Percentiles rank a stretch among this genome's conserved stretches.
These are phyloP conservation scores for Ophioninae sp. DNA, from an alignment of 2,888 invertebrate species.

Conservation along the genomic window DNA sequence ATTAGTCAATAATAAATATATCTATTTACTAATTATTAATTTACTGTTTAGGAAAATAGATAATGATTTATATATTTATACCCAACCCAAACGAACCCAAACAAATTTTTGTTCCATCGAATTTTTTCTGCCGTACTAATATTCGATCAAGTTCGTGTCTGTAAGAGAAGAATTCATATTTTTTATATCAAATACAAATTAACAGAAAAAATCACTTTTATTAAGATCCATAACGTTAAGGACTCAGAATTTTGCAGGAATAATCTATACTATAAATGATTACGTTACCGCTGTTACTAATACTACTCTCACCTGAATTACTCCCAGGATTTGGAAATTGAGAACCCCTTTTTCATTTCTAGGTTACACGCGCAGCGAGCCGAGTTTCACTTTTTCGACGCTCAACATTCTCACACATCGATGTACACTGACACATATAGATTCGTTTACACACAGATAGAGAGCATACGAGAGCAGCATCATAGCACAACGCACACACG, in stretches of 20 bases:
- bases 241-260: conserved; percentile 12
- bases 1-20: no score
- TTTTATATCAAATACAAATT: neutral
- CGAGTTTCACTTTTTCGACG: conserved; percentile 81
- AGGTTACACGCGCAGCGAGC: conserved; percentile 81
- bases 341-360: conserved; percentile 80
- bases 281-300: conserved; percentile 37
- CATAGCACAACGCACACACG: conserved; percentile 35
- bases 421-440: conserved; percentile 15
- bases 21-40: no score
- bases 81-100: no score
- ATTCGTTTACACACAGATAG: neutral
- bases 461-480: conserved; percentile 45
- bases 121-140: neutral
- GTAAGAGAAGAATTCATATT: neutral
- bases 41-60: no score
- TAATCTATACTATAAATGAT: conserved; percentile 37
- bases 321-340: conserved; percentile 70
- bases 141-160: neutral
- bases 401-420: conserved; percentile 66
- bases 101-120: neutral
- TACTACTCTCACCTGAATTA: conserved; percentile 16
- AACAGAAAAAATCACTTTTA: neutral
- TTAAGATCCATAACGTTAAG: neutral
- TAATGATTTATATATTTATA: no score